A percentile compares a stretch with the other conserved stretches of the same genome.
Evolutionary conservation across 2,888 invertebrate genomes (phyloP).

Genomic region (Bellardia pandia): DNA sequence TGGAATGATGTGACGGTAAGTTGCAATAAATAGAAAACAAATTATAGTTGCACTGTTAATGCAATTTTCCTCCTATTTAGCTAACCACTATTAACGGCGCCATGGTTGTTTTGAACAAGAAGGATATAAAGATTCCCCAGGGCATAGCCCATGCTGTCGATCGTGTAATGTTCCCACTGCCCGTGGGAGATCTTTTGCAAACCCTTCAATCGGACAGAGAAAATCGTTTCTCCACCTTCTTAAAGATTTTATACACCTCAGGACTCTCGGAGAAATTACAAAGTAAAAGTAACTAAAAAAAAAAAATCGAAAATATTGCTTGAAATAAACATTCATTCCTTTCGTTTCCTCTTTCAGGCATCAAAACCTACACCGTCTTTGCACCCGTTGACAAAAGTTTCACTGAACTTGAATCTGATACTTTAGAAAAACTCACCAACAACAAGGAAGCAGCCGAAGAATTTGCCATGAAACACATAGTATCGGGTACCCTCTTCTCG

Average conservation of each 20-base stretch:
- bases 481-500: conserved; percentile 92
- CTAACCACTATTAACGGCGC: conserved; percentile 95
- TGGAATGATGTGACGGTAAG: conserved; percentile 93
- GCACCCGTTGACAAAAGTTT: conserved; percentile 94
- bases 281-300: conserved; percentile 81
- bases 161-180: conserved; percentile 94
- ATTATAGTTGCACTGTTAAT: neutral
- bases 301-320: neutral
- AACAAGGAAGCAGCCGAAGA: conserved; percentile 88
- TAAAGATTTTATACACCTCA: conserved; percentile 91
- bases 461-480: conserved; percentile 90
- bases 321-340: neutral
- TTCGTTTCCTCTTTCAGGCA: conserved; percentile 85
- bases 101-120: conserved; percentile 91
- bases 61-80: conserved; percentile 79
- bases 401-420: conserved; percentile 87
- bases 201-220: conserved; percentile 94
- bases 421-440: conserved; percentile 87
- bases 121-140: conserved; percentile 93
- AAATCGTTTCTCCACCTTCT: conserved; percentile 90
- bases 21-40: conserved; percentile 7
- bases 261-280: conserved; percentile 89
- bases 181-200: conserved; percentile 93
- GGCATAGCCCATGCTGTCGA: conserved; percentile 94
- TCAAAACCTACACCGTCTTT: conserved; percentile 93